These are phyloP conservation scores for Sericinus montela DNA, from an alignment of 2,888 invertebrate genomes.

Conservation along the genomic window DNA sequence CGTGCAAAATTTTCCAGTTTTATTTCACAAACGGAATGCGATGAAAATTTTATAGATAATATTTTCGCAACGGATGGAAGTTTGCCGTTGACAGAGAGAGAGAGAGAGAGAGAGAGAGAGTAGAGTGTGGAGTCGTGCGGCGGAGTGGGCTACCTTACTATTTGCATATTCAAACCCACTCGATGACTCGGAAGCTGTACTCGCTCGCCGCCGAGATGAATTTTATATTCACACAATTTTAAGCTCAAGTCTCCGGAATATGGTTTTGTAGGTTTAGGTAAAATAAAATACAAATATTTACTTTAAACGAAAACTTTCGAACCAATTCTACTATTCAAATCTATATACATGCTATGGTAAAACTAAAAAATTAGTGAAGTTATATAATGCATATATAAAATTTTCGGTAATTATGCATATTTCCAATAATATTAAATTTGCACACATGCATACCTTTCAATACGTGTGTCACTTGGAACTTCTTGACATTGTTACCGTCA, in stretches of 20 bases:
- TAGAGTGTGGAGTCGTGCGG: slow-evolving; percentile 35
- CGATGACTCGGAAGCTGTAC: slow-evolving; percentile 9
- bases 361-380: no score
- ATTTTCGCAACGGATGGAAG: slow-evolving; percentile 18
- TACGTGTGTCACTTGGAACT: no score
- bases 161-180: slow-evolving; percentile 28
- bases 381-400: no score
- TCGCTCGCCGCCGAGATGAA: neutral
- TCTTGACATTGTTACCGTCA: no score
- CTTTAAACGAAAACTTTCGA: no score
- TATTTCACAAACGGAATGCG: neutral
- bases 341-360: no score
- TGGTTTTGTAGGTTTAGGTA: neutral
- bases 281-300: neutral
- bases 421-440: no score
- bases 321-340: no score
- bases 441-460: no score
- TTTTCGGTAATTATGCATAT: no score
- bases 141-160: slow-evolving; percentile 22
- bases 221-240: slow-evolving; percentile 9
- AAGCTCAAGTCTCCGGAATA: slow-evolving; percentile 1
- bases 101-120: no score
- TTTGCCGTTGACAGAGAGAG: slow-evolving; percentile 11
- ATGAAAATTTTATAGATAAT: slow-evolving; percentile 17
- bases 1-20: neutral